These are phyloP conservation scores for Tenthredo notha DNA, from an alignment of 2,888 invertebrate species.

Conservation along the genomic window DNA sequence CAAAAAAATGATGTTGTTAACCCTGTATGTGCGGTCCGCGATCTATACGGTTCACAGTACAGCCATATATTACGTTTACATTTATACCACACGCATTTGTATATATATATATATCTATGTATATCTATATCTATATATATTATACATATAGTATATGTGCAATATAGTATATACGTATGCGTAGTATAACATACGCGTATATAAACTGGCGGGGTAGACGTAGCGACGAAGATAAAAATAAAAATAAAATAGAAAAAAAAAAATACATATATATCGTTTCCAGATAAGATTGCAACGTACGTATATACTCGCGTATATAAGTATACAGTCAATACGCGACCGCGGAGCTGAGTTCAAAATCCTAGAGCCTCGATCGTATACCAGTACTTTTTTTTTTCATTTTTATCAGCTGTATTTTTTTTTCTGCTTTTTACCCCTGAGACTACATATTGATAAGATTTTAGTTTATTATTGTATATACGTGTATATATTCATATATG, in stretches of 20 bases:
- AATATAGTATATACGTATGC: not conserved
- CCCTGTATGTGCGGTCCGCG: conserved; percentile 55
- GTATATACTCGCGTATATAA: not conserved
- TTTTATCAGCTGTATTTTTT: conserved; percentile 41
- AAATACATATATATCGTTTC: conserved; percentile 24
- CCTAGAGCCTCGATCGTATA: conserved; percentile 33
- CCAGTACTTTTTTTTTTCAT: not conserved
- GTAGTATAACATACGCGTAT: not conserved
- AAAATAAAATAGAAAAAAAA: conserved; percentile 47
- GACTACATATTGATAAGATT: conserved; percentile 55
- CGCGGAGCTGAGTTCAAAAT: conserved; percentile 50
- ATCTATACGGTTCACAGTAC: conserved; percentile 35
- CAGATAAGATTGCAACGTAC: conserved; percentile 52
- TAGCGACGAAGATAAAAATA: not conserved
- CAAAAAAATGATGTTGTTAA: conserved; percentile 64
- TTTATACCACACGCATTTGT: not conserved
- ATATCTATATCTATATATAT: not conserved
- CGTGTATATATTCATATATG: not conserved
- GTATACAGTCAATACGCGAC: conserved; percentile 36
- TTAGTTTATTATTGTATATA: not conserved
- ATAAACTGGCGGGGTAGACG: conserved; percentile 4
- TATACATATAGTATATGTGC: not conserved
- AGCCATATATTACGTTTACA: not conserved
- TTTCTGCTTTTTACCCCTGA: conserved; percentile 29
- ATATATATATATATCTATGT: not conserved